Evolutionary conservation across 1,140 invertebrate genomes (phyloP).

Genomic region (Aporrectodea caliginosa): DNA sequence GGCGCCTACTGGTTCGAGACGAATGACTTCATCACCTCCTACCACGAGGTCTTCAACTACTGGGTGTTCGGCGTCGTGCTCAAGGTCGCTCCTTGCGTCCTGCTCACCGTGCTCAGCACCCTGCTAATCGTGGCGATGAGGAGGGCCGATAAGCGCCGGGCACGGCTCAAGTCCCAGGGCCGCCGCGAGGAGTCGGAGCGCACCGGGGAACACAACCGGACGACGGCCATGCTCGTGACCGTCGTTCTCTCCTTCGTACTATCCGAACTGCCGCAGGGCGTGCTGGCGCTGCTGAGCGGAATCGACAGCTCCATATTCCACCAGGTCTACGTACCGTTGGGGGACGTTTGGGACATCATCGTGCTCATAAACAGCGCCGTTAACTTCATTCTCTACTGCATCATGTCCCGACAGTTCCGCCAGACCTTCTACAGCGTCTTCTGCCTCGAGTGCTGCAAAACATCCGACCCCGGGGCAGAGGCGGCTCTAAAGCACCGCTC

Average conservation of each 20-base stretch:
- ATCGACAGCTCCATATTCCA: conserved; percentile 44
- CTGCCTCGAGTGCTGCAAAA: no score
- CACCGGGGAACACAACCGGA: conserved; percentile 74
- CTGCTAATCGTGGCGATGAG: conserved; percentile 74
- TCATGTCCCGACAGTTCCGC: no score
- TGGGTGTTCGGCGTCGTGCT: conserved; percentile 19
- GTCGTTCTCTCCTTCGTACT: conserved; percentile 79
- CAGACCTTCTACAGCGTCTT: no score
- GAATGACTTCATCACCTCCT: neutral
- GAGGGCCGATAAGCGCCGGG: conserved; percentile 49
- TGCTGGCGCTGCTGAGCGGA: conserved; percentile 49
- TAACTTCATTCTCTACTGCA: no score
- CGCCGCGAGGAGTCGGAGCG: no score
- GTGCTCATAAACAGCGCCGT: no score
- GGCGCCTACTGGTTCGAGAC: conserved; percentile 18
- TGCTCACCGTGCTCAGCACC: conserved; percentile 74
- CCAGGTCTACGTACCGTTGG: no score
- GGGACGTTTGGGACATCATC: no score
- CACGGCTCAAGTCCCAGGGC: no score
- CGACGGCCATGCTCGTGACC: conserved; percentile 84
- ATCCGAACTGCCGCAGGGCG: conserved; percentile 73
- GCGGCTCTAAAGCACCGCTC: no score
- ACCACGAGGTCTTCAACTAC: conserved; percentile 9
- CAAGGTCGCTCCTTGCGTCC: conserved; percentile 67
- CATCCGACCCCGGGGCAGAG: no score